phyloP scores from a whole-genome alignment of 2,888 invertebrate species.

The Anagyrus pseudococci region DNA sequence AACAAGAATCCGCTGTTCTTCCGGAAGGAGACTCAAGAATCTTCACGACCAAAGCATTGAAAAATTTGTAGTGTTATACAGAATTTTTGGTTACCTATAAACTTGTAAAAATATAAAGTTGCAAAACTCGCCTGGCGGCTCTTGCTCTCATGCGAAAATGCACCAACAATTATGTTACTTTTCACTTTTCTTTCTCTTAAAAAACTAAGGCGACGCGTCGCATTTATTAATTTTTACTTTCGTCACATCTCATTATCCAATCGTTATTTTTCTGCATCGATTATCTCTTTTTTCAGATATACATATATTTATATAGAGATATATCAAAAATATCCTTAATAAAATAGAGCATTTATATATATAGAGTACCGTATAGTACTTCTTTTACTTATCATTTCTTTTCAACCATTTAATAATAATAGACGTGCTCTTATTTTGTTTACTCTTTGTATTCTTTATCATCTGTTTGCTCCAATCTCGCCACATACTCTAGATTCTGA shows the following conservation, averaged over 20 bases:
- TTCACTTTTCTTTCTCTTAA: conserved; percentile 4
- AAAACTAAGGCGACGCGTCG: conserved; percentile 4
- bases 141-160: conserved; percentile 12
- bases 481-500: too few species aligned
- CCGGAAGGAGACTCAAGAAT: background rate
- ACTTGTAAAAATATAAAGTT: conserved; percentile 14
- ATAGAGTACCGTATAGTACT: conserved; percentile 55
- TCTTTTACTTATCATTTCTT: conserved; percentile 27
- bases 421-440: too few species aligned
- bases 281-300: conserved; percentile 45
- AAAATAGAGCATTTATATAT: conserved; percentile 61
- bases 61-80: background rate
- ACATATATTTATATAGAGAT: conserved; percentile 55
- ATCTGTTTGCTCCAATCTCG: conserved; percentile 1
- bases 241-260: conserved; percentile 2
- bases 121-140: conserved; percentile 28
- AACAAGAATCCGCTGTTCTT: too few species aligned
- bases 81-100: background rate
- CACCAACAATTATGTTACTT: background rate
- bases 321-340: conserved; percentile 63
- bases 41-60: background rate
- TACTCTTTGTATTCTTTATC: background rate
- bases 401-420: conserved; percentile 14
- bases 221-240: conserved; percentile 10
- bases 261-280: conserved; percentile 19